Conservation (phyloP, 1,140 invertebrate species). For the Drosophila oshimai region DNA sequence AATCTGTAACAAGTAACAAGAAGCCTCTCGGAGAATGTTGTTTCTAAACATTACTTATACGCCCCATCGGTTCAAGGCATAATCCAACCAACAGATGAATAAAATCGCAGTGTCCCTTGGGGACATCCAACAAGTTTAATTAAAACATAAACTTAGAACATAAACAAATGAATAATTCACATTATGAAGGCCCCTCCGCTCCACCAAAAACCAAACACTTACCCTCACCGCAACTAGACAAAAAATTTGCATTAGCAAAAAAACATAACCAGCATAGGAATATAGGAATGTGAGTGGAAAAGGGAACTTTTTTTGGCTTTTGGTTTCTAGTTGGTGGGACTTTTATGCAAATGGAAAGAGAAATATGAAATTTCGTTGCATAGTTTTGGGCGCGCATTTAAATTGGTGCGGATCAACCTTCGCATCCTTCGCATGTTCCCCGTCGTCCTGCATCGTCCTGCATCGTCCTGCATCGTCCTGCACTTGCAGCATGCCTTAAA, state of each 20-base stretch:
- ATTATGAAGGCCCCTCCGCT: constrained; percentile 28
- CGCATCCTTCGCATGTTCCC: constrained; percentile 3
- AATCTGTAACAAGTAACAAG: background rate
- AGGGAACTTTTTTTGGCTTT: constrained; percentile 17
- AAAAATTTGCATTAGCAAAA: constrained; percentile 36
- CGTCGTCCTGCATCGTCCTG: constrained; percentile 12
- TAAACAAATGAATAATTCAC: constrained; percentile 76
- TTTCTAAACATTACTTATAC: constrained; percentile 19
- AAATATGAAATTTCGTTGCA: constrained; percentile 48
- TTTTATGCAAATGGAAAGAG: constrained; percentile 63
- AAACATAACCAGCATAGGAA: background rate
- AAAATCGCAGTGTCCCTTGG: background rate
- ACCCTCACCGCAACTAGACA: constrained; percentile 37
- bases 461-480: constrained; percentile 9
- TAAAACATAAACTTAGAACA: constrained; percentile 69
- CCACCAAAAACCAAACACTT: constrained; percentile 25
- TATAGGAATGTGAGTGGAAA: background rate
- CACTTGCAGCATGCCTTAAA: constrained; percentile 56
- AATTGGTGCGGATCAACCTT: constrained; percentile 43
- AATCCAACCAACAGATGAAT: background rate
- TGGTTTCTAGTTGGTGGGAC: constrained; percentile 24
- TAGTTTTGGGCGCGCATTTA: constrained; percentile 67
- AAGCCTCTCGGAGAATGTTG: no score
- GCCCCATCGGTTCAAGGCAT: constrained; percentile 11
- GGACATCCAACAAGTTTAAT: constrained; percentile 50